A percentile compares a stretch with the other conserved stretches of the same genome.
Evolutionary conservation across 2,888 invertebrate genomes (phyloP).

Genomic region (Troilus luridus): DNA sequence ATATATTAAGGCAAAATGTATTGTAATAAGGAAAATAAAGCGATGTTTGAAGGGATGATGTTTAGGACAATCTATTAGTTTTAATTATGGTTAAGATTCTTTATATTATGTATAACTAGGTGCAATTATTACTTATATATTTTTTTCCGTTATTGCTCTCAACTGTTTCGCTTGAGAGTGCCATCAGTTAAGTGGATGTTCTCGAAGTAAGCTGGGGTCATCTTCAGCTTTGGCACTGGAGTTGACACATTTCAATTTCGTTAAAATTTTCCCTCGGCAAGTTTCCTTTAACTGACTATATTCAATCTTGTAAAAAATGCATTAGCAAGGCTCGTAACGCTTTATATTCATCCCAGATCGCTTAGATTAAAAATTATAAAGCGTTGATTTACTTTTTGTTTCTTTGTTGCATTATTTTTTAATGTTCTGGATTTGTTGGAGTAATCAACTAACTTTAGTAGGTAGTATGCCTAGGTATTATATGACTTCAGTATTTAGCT

Average conservation of each 20-base stretch:
- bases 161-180: background rate
- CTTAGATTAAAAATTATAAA: background rate
- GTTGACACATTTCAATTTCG: constrained; percentile 24
- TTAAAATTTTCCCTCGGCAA: background rate
- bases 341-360: background rate
- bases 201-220: background rate
- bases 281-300: background rate
- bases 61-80: too few species aligned
- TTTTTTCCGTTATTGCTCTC: background rate
- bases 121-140: too few species aligned
- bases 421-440: background rate
- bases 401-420: background rate
- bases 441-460: background rate
- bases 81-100: too few species aligned
- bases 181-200: background rate
- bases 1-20: too few species aligned
- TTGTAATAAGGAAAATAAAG: too few species aligned
- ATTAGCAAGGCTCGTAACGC: background rate
- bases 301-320: constrained; percentile 4
- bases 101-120: too few species aligned
- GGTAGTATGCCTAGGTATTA: too few species aligned
- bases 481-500: too few species aligned
- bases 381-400: background rate
- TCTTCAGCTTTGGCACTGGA: background rate
- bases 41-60: too few species aligned